Base-by-base conservation (phyloP, 2,888 invertebrate genomes). In the Salpingus planirostris region DNA sequence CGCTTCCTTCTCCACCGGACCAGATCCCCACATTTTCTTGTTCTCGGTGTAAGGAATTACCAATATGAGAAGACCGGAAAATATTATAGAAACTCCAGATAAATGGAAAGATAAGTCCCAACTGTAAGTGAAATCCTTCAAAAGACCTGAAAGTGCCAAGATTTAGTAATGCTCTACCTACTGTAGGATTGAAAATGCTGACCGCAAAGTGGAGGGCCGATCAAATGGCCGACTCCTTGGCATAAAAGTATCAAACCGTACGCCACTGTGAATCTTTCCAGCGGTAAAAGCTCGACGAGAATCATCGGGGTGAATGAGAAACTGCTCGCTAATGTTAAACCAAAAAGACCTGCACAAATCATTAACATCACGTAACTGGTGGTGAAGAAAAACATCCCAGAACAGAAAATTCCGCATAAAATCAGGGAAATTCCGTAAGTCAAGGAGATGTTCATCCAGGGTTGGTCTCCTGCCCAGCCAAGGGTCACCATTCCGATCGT, bases 201-300 rank as follows among this genome's bases (percentile, higher is more conserved):
- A 78, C 95, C 95, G 54, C 90, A 91, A 31, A 95, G 61, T 0
- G 93, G 91, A 4, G 96, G 95, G 29, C 95, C 96, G 39, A 87
- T 70, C 27, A 95, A 71, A 68, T 90, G 91, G 3, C 92, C 93
- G 40, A 95, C 77, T 8, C 96, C 96, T 64, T 95, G 91, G 38
- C 89, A 85, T 32, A 95, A 67, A 49, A 92, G 68, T 46, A 87
- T 79, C 48, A 96, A 65, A 11, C 95, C 95, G 62, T 93, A 96
- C 8, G 92, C 92, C 42, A 83, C 81, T 3, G 93, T 91, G 59
- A 96, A 92, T 46, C 87, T 78, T 57, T 92, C 90, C 57, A 95
- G 65, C 3, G 91, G 88, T 18, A 93, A 84, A 50, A 93, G 67
- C 54, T 88, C 82, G 24, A 91, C 89, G 44, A 93, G 67, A 49